Evolutionary conservation across 2,797 vertebrate genomes (phyloP), one percentile per base, ranked within the genome.

Genomic region (Eulemur coronatus): DNA sequence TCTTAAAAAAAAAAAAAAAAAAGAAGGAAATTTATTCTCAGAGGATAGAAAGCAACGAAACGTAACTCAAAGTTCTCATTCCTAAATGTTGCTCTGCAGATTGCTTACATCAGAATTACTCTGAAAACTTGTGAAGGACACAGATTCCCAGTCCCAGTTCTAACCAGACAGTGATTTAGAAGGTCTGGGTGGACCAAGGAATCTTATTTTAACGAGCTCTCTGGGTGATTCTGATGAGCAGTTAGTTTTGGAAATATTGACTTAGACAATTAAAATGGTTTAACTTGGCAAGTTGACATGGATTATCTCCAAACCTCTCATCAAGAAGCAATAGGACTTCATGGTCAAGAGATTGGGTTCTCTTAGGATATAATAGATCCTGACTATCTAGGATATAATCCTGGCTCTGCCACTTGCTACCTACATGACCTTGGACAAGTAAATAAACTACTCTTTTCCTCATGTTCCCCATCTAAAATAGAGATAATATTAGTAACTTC

Each of bases 191-290:
- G 28, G 7, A 59, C 46, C 26, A 59, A 57, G 9, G 24, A 85
- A 63, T 57, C 33, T 81, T 67, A 59, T 41, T 89, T 85, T 86
- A 93, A 72, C 12, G 55, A 93, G 24, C 15, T 80, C 46, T 73
- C 50, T 69, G 33, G 61, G 73, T 73, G 33, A 85, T 75, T 91
- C 52, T 84, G 57, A 52, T 89, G 46, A 41, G 14, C 30, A 69
- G 57, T 35, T 93, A 70, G 41, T 73, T 95, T 92, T 79, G 41
- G 50, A 89, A 96, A 35, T 52, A 73, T 15, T 84, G 55, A 89
- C 55, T 72, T 30, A 38, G n/a, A 50, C 7, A 41, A 67, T 67
- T 91, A 79, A 96, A 86, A 69, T 69, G 5, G 41, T 61, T 65
- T 82, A 65, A 67, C 2, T 48, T 87, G 91, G 28, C 6, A 35